phyloP scores from a whole-genome alignment of 2,113 vertebrate species.

The Carassius carassius region DNA sequence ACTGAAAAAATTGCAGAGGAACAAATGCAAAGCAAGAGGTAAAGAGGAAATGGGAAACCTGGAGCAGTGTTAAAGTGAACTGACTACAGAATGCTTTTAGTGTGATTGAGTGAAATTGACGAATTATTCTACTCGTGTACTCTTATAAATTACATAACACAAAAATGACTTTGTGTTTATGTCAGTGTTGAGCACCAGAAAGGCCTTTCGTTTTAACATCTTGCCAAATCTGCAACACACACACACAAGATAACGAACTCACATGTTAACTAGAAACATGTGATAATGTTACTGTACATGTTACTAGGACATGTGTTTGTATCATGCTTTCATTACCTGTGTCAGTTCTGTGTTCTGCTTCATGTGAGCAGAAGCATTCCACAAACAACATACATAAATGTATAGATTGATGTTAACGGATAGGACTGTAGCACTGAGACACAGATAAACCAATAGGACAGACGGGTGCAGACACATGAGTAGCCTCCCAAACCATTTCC shows the following conservation, averaged over 20 bases:
- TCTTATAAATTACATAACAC: not conserved
- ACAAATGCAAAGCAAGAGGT: not conserved
- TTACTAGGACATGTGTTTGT: not conserved
- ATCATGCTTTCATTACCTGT: not conserved
- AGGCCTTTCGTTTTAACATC: not conserved
- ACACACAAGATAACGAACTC: slow-evolving; percentile 18
- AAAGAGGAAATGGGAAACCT: not conserved
- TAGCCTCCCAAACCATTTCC: not conserved
- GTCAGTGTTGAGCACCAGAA: not conserved
- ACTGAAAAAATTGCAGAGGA: not conserved
- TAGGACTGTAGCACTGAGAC: not conserved
- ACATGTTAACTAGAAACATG: not conserved
- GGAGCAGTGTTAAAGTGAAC: not conserved
- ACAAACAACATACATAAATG: slow-evolving; percentile 26
- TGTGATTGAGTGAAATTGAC: not conserved
- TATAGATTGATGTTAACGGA: slow-evolving; percentile 8
- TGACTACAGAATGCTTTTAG: slow-evolving; percentile 4
- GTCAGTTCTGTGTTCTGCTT: not conserved
- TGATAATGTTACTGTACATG: not conserved
- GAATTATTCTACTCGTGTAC: not conserved
- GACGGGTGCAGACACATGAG: not conserved
- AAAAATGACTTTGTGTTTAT: not conserved
- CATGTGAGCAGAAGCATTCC: slow-evolving; percentile 7
- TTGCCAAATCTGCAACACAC: not conserved
- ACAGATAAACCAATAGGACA: slow-evolving; percentile 15